phyloP scores from a whole-genome alignment of 2,888 invertebrate species.

The Endotricha flammealis region DNA sequence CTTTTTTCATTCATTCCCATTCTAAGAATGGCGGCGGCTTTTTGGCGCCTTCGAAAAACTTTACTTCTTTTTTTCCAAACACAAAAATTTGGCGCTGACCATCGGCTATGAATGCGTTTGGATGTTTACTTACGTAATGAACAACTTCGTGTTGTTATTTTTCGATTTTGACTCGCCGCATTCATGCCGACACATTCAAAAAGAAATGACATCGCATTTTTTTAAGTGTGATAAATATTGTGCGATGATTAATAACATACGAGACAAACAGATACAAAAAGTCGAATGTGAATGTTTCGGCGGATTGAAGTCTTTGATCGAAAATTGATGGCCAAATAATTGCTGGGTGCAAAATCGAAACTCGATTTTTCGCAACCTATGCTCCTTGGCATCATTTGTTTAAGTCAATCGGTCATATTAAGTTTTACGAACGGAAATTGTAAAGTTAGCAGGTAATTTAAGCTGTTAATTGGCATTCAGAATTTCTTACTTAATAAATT shows the following conservation, averaged over 20 bases:
- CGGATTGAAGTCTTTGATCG: constrained; percentile 39
- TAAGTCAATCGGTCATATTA: constrained; percentile 25
- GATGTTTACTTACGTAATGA: constrained; percentile 18
- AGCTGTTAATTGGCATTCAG: not conserved
- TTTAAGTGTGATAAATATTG: not conserved
- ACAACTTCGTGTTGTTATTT: constrained; percentile 5
- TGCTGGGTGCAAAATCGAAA: constrained; percentile 34
- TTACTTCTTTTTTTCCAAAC: constrained; percentile 33
- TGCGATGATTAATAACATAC: constrained; percentile 19
- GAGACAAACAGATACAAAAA: constrained; percentile 10
- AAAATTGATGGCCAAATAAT: constrained; percentile 57
- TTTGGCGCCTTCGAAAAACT: constrained; percentile 65
- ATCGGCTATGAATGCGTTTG: constrained; percentile 8
- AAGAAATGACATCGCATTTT: not conserved
- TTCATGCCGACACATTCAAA: not conserved
- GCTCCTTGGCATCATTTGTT: constrained; percentile 43
- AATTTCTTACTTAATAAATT: not conserved
- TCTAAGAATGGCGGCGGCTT: constrained; percentile 66
- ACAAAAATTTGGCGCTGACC: constrained; percentile 38
- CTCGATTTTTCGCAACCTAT: constrained; percentile 40
- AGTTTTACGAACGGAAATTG: constrained; percentile 4
- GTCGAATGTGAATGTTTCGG: constrained; percentile 25
- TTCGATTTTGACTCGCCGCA: constrained; percentile 3
- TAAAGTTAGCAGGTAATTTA: not conserved
- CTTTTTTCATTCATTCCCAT: constrained; percentile 66